These are phyloP conservation scores for Rhopalosiphum nymphaeae DNA, from an alignment of 2,888 invertebrate species.

Conservation along the genomic window DNA sequence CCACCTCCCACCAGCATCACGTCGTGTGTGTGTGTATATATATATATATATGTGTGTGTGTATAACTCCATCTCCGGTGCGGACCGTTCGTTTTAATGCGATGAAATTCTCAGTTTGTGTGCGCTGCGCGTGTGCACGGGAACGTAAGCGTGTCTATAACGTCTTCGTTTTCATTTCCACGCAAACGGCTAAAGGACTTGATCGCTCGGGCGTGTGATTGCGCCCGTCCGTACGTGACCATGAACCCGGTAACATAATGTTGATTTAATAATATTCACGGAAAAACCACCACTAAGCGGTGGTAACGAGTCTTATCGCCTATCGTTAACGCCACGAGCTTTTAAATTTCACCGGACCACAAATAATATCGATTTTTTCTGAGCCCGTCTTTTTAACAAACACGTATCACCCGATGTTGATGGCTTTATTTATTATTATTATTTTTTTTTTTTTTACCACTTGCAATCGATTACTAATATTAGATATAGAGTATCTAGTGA, in stretches of 20 bases:
- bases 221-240: neutral
- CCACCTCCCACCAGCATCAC: neutral
- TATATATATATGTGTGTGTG: neutral
- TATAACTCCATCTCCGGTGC: neutral
- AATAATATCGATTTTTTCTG: neutral
- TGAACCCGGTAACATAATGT: slow-evolving; percentile 22
- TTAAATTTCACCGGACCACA: neutral
- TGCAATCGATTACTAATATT: neutral
- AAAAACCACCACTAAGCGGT: neutral
- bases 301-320: neutral
- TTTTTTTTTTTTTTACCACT: neutral
- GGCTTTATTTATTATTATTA: neutral
- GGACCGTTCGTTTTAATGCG: slow-evolving; percentile 9
- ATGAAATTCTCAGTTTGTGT: slow-evolving; percentile 10
- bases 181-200: neutral
- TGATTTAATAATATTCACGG: neutral
- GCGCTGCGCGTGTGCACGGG: neutral
- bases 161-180: neutral
- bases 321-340: neutral
- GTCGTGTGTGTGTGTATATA: neutral
- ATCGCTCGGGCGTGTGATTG: slow-evolving; percentile 22
- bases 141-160: neutral
- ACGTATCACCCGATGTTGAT: neutral
- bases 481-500: neutral
- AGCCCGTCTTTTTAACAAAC: neutral